These are phyloP conservation scores for Edolisoma coerulescens DNA, from an alignment of 2,113 vertebrate species.

Conservation along the genomic window DNA sequence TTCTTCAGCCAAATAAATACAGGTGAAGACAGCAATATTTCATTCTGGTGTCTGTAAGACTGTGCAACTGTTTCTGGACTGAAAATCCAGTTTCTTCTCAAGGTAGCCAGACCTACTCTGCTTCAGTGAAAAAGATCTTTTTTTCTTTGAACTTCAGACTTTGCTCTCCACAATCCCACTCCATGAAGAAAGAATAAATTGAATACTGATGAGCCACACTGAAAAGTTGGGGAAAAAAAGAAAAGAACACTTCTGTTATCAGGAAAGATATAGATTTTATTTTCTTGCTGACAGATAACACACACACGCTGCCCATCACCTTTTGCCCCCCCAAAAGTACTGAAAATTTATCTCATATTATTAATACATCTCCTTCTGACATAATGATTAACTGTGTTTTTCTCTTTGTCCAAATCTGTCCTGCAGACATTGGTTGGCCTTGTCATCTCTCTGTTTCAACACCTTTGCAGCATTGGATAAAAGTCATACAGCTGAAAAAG, in stretches of 20 bases:
- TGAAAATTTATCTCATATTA: neutral
- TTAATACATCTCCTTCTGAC: neutral
- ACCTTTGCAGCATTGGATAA: neutral
- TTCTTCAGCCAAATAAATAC: conserved; percentile 1
- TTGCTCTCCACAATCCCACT: neutral
- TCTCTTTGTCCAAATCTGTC: neutral
- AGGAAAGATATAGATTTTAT: neutral
- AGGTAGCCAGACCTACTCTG: neutral
- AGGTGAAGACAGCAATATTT: neutral
- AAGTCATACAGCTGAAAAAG: neutral
- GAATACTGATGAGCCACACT: neutral
- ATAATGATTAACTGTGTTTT: neutral
- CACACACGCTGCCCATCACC: fast-evolving
- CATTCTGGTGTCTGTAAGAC: neutral
- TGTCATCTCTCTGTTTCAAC: neutral
- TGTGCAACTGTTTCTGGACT: neutral
- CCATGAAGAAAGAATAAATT: neutral
- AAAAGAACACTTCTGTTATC: neutral
- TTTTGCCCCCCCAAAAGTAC: neutral
- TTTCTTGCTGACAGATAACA: neutral
- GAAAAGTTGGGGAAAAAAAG: neutral
- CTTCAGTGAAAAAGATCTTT: neutral
- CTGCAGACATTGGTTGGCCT: neutral
- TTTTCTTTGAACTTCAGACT: neutral
- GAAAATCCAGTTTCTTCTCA: neutral